Conservation (phyloP, 2,888 invertebrate species). For the Diogma glabrata region DNA sequence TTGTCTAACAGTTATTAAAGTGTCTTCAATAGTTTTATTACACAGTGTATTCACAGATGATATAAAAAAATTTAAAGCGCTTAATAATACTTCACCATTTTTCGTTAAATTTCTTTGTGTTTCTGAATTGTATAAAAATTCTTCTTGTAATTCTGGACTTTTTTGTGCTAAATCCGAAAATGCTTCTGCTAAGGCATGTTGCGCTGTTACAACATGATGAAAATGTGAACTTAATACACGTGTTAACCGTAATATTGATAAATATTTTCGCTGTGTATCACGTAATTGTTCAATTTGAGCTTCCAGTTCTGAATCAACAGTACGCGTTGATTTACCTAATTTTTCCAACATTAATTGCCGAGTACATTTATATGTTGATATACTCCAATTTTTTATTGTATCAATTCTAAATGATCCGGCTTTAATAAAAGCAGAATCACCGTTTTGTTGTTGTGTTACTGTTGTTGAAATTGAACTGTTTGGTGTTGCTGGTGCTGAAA, state of each 20-base stretch:
- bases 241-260: conserved; percentile 74
- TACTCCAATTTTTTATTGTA: conserved; percentile 90
- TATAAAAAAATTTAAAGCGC: conserved; percentile 92
- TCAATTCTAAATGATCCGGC: conserved; percentile 75
- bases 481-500: conserved; percentile 12
- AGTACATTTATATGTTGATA: conserved; percentile 97
- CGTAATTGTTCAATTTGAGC: conserved; percentile 84
- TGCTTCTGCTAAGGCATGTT: conserved; percentile 82
- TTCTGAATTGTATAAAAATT: conserved; percentile 91
- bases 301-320: conserved; percentile 87
- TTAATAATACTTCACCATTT: conserved; percentile 85
- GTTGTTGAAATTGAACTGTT: conserved; percentile 24
- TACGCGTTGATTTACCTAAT: conserved; percentile 84
- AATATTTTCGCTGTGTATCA: conserved; percentile 89
- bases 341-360: conserved; percentile 93
- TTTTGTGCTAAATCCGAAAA: conserved; percentile 94
- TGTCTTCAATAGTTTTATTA: conserved; percentile 97
- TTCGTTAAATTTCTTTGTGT: conserved; percentile 86
- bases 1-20: conserved; percentile 50
- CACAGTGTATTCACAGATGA: conserved; percentile 91
- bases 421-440: conserved; percentile 44
- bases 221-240: conserved; percentile 79
- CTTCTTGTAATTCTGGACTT: conserved; percentile 88
- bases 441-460: conserved; percentile 46
- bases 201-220: conserved; percentile 72